Percentiles rank a stretch among this genome's conserved stretches.
phyloP scores from a whole-genome alignment of 2,113 vertebrate genomes.

The Cololabis saira region DNA sequence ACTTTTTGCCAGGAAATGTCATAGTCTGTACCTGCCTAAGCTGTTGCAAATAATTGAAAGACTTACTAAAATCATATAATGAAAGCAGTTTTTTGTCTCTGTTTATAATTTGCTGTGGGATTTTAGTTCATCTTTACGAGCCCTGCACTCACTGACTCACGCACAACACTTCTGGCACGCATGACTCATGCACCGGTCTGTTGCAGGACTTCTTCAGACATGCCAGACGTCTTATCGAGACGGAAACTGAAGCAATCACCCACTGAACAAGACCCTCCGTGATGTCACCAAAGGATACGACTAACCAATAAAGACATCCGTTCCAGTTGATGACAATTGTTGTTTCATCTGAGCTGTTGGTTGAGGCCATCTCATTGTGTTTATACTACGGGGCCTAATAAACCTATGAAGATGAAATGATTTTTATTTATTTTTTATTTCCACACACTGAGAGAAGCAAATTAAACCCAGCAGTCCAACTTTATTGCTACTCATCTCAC shows the following conservation, averaged over 20 bases:
- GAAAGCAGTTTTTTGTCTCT: not conserved
- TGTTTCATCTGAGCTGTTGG: not conserved
- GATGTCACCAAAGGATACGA: conserved; percentile 34
- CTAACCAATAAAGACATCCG: not conserved
- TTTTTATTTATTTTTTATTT: conserved; percentile 5
- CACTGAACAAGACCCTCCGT: conserved; percentile 72
- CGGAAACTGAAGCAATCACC: conserved; percentile 69
- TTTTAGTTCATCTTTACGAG: conserved; percentile 9
- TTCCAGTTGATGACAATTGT: not conserved
- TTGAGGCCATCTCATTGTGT: not conserved
- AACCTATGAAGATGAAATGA: conserved; percentile 29
- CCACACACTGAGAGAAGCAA: conserved; percentile 22
- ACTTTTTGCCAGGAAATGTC: no score
- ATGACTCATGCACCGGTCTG: conserved; percentile 33
- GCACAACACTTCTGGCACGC: not conserved
- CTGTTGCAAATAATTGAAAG: no score
- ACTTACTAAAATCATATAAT: no score
- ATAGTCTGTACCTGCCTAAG: no score
- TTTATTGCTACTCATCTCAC: conserved; percentile 45
- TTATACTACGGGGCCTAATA: conserved; percentile 35
- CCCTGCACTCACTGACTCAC: not conserved
- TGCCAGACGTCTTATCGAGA: conserved; percentile 78
- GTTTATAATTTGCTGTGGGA: not conserved
- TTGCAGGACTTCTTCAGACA: conserved; percentile 79
- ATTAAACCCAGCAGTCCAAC: conserved; percentile 21